A percentile compares a stretch with the other conserved stretches of the same genome.
Evolutionary conservation across 2,113 vertebrate genomes (phyloP).

Genomic region (Vanacampus margaritifer): DNA sequence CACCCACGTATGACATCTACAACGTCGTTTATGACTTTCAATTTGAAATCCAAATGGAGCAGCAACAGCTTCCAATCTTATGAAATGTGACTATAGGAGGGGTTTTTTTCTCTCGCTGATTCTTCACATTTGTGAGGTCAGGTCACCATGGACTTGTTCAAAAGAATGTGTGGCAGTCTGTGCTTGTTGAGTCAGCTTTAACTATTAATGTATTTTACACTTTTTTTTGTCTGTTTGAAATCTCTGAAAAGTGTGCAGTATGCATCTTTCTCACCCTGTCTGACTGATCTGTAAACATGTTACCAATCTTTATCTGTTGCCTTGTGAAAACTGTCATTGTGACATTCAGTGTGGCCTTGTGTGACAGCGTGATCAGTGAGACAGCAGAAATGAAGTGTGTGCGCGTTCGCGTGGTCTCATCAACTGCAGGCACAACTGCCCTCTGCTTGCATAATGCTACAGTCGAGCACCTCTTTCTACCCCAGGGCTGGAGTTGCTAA

Average conservation of each 20-base stretch:
- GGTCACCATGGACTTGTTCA: no score
- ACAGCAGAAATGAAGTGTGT: constrained; percentile 17
- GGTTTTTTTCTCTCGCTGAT: not conserved
- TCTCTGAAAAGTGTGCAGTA: no score
- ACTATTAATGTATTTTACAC: no score
- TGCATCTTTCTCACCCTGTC: no score
- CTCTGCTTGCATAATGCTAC: constrained; percentile 53
- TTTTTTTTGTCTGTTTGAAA: no score
- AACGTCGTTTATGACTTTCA: not conserved
- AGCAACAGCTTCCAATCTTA: not conserved
- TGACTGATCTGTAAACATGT: not conserved
- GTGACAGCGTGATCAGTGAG: constrained; percentile 7
- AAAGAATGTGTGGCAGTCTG: no score
- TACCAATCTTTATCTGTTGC: constrained; percentile 16
- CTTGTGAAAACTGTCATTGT: not conserved
- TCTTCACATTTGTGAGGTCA: no score
- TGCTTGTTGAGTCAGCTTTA: no score
- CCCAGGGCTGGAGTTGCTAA: constrained; percentile 54
- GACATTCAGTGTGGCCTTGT: constrained; percentile 33
- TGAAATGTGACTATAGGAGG: not conserved
- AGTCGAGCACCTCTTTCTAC: constrained; percentile 43
- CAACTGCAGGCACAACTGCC: constrained; percentile 42
- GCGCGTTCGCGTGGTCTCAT: constrained; percentile 26
- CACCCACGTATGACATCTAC: not conserved
- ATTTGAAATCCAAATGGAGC: not conserved